A percentile compares a stretch with the other conserved stretches of the same genome.
phyloP scores from a whole-genome alignment of 53 echinoderm and acorn worm species.

The Pentamera pediparva region DNA sequence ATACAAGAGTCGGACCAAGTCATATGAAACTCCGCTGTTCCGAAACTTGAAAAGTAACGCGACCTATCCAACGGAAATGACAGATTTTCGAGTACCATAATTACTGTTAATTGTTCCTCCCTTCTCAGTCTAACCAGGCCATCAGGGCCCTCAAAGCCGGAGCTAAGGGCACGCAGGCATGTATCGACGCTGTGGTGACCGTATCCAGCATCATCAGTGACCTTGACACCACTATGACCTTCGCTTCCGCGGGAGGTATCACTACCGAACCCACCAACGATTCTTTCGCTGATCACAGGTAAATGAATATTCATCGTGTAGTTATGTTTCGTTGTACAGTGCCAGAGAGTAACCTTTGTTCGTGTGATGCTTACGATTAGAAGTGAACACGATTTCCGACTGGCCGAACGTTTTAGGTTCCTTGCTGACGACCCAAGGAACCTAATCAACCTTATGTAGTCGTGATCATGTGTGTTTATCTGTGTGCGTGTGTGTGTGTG shows the following conservation, averaged over 20 bases:
- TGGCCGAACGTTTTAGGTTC: too few relatives aligned
- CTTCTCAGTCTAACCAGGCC: constrained; percentile 63
- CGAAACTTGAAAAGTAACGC: too few relatives aligned
- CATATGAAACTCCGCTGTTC: too few relatives aligned
- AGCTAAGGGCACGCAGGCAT: constrained; percentile 93
- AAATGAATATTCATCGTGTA: neutral
- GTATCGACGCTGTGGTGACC: constrained; percentile 88
- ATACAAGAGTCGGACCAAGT: too few relatives aligned
- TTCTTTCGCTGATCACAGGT: constrained; percentile 94
- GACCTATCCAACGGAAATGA: too few relatives aligned
- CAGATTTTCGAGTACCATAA: neutral
- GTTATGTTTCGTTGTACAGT: too few relatives aligned
- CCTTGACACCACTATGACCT: constrained; percentile 92
- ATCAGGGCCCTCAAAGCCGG: constrained; percentile 90
- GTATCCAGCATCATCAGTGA: constrained; percentile 95
- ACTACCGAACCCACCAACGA: constrained; percentile 68
- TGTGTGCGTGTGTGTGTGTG: neutral
- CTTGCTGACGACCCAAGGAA: too few relatives aligned
- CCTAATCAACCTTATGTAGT: too few relatives aligned
- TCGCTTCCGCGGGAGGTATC: constrained; percentile 89
- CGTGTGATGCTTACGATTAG: too few relatives aligned
- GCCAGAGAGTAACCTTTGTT: too few relatives aligned
- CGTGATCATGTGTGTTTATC: neutral
- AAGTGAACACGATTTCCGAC: too few relatives aligned
- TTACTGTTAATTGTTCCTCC: neutral